Evolutionary conservation across 2,797 vertebrate species (phyloP).

Genomic region (Paedocypris micromegethes): DNA sequence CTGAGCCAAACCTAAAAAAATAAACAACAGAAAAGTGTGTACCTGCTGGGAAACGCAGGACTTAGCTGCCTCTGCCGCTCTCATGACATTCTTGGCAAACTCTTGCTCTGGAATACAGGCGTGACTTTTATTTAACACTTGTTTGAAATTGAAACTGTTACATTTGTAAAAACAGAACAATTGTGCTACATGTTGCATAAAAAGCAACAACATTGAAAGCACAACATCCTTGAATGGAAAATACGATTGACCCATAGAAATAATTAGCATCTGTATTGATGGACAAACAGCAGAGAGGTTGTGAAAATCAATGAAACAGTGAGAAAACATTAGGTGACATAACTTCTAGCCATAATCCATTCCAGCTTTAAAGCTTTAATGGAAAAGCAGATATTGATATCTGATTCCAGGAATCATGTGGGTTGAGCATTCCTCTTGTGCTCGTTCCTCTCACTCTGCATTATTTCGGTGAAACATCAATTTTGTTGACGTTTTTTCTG

Average conservation of each 20-base stretch:
- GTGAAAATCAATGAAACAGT: slow-evolving; percentile 34
- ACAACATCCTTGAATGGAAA: slow-evolving; percentile 4
- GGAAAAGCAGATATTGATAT: slow-evolving; percentile 23
- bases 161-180: too few species aligned
- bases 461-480: too few species aligned
- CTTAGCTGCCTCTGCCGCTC: slow-evolving; percentile 77
- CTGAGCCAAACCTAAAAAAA: too few species aligned
- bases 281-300: slow-evolving; percentile 6
- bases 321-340: slow-evolving; percentile 3
- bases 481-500: too few species aligned
- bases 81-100: slow-evolving; percentile 81
- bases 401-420: slow-evolving; percentile 1
- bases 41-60: slow-evolving; percentile 78
- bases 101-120: slow-evolving; percentile 73
- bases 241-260: slow-evolving; percentile 6
- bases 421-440: too few species aligned
- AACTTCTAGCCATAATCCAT: slow-evolving; percentile 1
- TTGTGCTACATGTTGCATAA: too few species aligned
- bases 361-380: neutral
- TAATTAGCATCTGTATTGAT: slow-evolving; percentile 17
- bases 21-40: slow-evolving; percentile 25
- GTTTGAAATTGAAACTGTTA: too few species aligned
- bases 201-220: neutral
- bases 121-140: too few species aligned
- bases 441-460: too few species aligned